Conservation (phyloP, 2,888 invertebrate genomes). For the Stramonita haemastoma region DNA sequence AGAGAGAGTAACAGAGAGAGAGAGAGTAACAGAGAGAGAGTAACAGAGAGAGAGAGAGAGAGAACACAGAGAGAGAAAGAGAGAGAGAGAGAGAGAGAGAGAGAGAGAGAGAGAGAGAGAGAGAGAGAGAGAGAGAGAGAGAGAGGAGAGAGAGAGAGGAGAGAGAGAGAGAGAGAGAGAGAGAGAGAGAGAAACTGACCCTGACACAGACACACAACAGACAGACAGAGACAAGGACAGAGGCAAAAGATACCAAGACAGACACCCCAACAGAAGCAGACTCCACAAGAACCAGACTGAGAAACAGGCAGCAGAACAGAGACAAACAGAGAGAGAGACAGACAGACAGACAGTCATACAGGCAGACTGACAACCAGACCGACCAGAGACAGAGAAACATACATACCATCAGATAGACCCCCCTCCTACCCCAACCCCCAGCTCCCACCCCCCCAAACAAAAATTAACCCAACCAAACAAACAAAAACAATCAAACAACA, state of each 20-base stretch:
- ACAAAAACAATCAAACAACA: no score
- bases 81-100: not conserved
- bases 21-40: not conserved
- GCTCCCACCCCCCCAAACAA: no score
- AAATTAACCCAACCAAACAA: no score
- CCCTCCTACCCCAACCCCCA: no score
- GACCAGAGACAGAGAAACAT: no score
- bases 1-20: not conserved
- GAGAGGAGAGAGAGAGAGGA: not conserved
- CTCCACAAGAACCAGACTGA: no score
- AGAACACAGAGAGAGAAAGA: not conserved
- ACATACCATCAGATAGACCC: no score
- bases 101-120: constrained; percentile 2
- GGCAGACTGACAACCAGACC: no score
- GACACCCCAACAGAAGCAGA: no score
- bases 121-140: not conserved
- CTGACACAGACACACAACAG: not conserved
- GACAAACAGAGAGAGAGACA: no score
- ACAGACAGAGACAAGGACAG: not conserved
- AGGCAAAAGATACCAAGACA: not conserved
- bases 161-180: not conserved
- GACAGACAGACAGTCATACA: no score
- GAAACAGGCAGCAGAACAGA: no score
- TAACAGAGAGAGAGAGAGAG: constrained; percentile 9
- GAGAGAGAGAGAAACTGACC: not conserved